Conservation (phyloP, 2,797 vertebrate species). For the Myotis daubentonii region DNA sequence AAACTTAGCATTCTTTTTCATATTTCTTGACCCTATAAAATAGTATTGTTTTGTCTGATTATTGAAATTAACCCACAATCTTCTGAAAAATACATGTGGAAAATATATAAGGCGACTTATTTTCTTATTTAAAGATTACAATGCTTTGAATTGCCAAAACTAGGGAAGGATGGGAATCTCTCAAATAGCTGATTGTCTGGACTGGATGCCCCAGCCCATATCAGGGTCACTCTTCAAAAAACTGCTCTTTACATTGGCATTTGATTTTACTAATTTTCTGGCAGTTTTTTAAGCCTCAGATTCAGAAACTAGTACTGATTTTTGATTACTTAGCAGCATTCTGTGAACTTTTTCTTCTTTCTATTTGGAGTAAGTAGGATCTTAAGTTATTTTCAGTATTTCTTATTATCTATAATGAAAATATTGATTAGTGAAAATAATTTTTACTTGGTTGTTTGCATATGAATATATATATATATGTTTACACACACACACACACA, state of each 20-base stretch:
- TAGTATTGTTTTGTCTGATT: neutral
- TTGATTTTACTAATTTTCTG: neutral
- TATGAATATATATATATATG: neutral
- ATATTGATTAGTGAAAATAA: neutral
- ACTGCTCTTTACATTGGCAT: neutral
- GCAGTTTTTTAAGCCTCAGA: neutral
- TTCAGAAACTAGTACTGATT: neutral
- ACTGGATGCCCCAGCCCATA: neutral
- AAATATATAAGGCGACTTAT: slow-evolving; percentile 32
- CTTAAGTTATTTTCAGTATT: neutral
- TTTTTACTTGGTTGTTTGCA: neutral
- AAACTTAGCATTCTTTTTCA: neutral
- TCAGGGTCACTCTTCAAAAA: neutral
- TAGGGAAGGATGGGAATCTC: neutral
- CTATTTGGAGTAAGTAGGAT: neutral
- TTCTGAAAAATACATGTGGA: neutral
- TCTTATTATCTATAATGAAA: slow-evolving; percentile 14
- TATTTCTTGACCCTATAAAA: neutral
- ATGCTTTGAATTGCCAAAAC: neutral
- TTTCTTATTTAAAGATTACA: slow-evolving; percentile 37
- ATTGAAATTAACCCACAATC: neutral
- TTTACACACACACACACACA: neutral
- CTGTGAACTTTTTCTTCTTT: neutral
- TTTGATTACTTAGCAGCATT: neutral
- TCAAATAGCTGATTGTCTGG: neutral